Conservation (phyloP, 53 echinoderm and acorn worm genomes). For the Hippasteria phrygiana region DNA sequence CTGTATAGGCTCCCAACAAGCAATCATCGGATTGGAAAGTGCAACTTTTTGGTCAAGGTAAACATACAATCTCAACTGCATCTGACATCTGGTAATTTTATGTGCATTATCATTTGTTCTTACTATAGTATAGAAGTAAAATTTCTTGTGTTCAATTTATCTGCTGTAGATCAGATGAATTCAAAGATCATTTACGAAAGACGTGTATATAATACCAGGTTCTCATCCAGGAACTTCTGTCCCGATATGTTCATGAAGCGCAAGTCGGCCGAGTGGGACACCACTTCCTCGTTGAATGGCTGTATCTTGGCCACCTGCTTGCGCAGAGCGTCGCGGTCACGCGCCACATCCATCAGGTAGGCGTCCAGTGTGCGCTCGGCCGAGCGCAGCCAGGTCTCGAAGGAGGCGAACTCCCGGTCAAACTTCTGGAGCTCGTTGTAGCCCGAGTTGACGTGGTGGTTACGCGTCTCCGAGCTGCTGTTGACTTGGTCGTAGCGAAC, state of each 20-base stretch:
- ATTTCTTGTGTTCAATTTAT: no score
- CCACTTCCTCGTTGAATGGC: constrained; percentile 96
- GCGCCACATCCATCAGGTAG: constrained; percentile 86
- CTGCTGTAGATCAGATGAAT: background rate
- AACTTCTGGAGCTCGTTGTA: constrained; percentile 95
- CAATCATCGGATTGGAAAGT: no score
- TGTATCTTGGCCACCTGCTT: constrained; percentile 94
- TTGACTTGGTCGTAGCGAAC: constrained; percentile 82
- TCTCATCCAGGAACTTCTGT: constrained; percentile 92
- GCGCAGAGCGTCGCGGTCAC: constrained; percentile 87
- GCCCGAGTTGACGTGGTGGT: constrained; percentile 82
- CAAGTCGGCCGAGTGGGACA: constrained; percentile 92
- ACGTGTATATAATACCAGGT: constrained; percentile 69
- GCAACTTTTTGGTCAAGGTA: no score
- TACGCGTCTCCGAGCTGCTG: constrained; percentile 83
- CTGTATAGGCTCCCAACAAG: no score
- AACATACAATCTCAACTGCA: no score
- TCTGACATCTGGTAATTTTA: no score
- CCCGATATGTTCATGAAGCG: constrained; percentile 97
- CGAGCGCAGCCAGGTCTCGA: constrained; percentile 93
- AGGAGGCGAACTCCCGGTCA: constrained; percentile 90
- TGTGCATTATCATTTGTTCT: no score
- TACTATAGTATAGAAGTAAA: background rate
- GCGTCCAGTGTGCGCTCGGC: constrained; percentile 94
- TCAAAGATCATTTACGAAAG: background rate